Percentiles rank a stretch among this genome's conserved stretches.
These are phyloP conservation scores for Nomada ruficornis DNA, from an alignment of 2,888 invertebrate genomes.

Conservation along the genomic window DNA sequence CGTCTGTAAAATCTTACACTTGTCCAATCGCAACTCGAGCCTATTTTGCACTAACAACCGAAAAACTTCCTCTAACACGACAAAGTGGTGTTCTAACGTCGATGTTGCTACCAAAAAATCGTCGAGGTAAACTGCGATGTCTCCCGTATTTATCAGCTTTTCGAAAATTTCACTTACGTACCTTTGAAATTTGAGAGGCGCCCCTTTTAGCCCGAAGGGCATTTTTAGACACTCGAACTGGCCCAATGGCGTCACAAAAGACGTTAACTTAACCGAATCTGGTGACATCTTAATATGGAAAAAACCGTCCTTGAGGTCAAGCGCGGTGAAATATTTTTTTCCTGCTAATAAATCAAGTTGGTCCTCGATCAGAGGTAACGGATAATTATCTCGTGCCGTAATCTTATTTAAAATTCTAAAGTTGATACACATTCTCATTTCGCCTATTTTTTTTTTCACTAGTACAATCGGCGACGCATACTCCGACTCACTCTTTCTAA, in stretches of 20 bases:
- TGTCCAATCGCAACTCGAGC: constrained; percentile 70
- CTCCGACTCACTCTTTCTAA: background rate
- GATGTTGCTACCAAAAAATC: constrained; percentile 67
- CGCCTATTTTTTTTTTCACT: background rate
- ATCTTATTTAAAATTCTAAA: constrained; percentile 43
- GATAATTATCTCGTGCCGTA: constrained; percentile 74
- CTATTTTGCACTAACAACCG: constrained; percentile 41
- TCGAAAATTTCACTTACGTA: constrained; percentile 50
- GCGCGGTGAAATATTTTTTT: constrained; percentile 71
- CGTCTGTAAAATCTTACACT: constrained; percentile 53
- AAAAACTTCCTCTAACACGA: constrained; percentile 61
- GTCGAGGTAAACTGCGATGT: constrained; percentile 63
- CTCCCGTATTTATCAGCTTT: constrained; percentile 36
- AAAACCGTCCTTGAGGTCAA: constrained; percentile 73
- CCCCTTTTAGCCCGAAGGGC: background rate
- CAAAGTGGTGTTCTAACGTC: constrained; percentile 55
- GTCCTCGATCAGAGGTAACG: constrained; percentile 81
- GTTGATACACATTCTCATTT: constrained; percentile 64
- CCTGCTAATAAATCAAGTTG: constrained; percentile 66
- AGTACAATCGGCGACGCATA: background rate
- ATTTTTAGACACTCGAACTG: constrained; percentile 16
- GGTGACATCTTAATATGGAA: background rate
- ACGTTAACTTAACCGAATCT: background rate
- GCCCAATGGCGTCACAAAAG: background rate
- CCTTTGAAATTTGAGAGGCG: background rate